A percentile compares a stretch with the other conserved stretches of the same genome.
Evolutionary conservation across 2,888 invertebrate species (phyloP).

Genomic region (Melipona beecheii): DNA sequence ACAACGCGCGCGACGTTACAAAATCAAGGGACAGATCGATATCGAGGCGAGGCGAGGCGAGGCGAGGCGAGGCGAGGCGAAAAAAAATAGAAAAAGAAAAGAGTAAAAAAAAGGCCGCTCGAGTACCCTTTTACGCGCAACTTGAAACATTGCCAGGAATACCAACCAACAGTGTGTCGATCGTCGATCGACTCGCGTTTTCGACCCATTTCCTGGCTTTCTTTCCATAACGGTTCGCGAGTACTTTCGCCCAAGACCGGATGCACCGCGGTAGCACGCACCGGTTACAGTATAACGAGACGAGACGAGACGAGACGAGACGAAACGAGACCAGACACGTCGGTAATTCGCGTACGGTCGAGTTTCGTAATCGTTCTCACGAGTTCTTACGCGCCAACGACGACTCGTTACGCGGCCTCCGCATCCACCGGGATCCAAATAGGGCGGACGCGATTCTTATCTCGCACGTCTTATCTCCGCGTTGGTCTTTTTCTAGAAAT

Average conservation of each 20-base stretch:
- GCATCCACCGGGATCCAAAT: slow-evolving; percentile 3
- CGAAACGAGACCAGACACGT: background rate
- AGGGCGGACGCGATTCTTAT: slow-evolving; percentile 18
- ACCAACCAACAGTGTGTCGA: background rate
- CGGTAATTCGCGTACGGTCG: background rate
- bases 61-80: background rate
- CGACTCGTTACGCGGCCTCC: background rate
- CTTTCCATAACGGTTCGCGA: background rate
- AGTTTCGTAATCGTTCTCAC: slow-evolving; percentile 17
- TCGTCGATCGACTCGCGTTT: background rate
- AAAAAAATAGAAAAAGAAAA: too few species aligned
- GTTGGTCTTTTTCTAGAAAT: too few species aligned
- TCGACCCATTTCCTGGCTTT: background rate
- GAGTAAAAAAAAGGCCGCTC: slow-evolving; percentile 8
- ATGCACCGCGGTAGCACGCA: background rate
- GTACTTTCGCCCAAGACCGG: slow-evolving; percentile 4
- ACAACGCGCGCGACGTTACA: slow-evolving; percentile 23
- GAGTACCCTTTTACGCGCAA: slow-evolving; percentile 8
- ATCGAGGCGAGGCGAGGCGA: background rate
- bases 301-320: background rate
- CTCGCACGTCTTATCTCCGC: background rate
- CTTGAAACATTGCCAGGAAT: background rate
- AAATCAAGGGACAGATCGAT: slow-evolving; percentile 26
- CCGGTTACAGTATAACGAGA: background rate
- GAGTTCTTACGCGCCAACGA: background rate